Conservation (phyloP, 1,140 invertebrate genomes). For the Medauroidea extradentata region DNA sequence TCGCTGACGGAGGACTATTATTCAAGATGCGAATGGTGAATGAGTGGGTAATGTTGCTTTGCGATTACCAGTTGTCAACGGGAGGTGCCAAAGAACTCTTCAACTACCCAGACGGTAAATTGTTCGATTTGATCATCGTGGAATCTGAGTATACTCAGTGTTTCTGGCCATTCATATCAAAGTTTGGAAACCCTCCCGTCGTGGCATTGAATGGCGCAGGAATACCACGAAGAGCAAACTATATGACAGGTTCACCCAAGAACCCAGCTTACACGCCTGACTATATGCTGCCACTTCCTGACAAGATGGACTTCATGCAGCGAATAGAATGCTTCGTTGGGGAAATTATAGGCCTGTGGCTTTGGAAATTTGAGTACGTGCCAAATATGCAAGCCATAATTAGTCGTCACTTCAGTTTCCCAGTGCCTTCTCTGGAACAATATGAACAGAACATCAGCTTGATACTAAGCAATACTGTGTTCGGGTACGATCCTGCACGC, state of each 20-base stretch:
- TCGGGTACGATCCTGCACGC: conserved; percentile 20
- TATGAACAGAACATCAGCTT: conserved; percentile 27
- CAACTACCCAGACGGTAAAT: not conserved
- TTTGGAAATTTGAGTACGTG: not conserved
- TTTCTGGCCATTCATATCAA: conserved; percentile 42
- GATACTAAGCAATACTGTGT: conserved; percentile 26
- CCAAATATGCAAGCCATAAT: not conserved
- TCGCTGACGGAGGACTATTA: not conserved
- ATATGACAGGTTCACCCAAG: not conserved
- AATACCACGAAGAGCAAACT: not conserved
- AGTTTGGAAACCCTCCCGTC: conserved; percentile 35
- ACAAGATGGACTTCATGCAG: conserved; percentile 40
- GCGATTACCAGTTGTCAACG: not conserved
- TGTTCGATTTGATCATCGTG: conserved; percentile 52
- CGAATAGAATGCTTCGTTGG: conserved; percentile 30
- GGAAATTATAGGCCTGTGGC: not conserved
- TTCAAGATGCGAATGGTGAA: not conserved
- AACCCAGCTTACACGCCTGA: conserved; percentile 26
- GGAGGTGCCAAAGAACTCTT: not conserved
- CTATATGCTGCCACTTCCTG: conserved; percentile 30
- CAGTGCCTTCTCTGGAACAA: conserved; percentile 20
- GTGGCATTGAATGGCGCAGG: conserved; percentile 28
- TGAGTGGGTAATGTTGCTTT: not conserved
- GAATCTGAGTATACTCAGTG: conserved; percentile 53
- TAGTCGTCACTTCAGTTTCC: not conserved